These are phyloP conservation scores for Salticus scenicus DNA, from an alignment of 2,888 invertebrate genomes.

Conservation along the genomic window DNA sequence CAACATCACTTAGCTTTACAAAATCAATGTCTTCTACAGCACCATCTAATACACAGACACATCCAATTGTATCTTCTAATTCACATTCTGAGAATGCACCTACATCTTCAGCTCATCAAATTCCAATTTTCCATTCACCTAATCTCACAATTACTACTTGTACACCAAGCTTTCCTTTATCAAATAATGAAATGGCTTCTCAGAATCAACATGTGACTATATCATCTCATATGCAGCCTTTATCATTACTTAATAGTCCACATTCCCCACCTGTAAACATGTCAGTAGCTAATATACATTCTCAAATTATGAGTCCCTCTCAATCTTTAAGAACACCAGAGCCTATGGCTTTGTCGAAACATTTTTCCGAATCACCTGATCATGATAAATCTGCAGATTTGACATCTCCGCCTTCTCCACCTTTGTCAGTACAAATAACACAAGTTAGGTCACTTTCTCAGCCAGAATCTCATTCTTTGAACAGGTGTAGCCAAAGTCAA, in stretches of 20 bases:
- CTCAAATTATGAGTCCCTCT: too few species aligned
- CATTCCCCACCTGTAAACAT: slow-evolving; percentile 24
- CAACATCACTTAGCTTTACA: slow-evolving; percentile 10
- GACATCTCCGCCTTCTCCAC: neutral
- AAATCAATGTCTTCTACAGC: neutral
- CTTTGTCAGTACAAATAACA: neutral
- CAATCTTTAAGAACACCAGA: neutral
- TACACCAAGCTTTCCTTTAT: neutral
- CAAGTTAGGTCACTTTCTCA: too few species aligned
- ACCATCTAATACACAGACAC: neutral
- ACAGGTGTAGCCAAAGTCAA: neutral
- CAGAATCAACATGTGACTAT: neutral
- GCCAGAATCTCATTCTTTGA: neutral
- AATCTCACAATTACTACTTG: neutral
- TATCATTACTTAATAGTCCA: neutral
- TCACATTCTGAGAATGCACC: slow-evolving; percentile 8
- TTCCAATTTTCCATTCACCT: neutral
- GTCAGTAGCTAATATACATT: too few species aligned
- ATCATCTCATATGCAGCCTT: neutral
- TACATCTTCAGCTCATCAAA: slow-evolving; percentile 10
- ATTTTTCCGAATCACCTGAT: neutral
- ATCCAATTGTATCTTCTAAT: neutral
- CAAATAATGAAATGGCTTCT: neutral
- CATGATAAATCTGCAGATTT: neutral
- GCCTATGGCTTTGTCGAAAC: neutral